phyloP scores from a whole-genome alignment of 2,113 vertebrate genomes.

The Cyprinus carpio region DNA sequence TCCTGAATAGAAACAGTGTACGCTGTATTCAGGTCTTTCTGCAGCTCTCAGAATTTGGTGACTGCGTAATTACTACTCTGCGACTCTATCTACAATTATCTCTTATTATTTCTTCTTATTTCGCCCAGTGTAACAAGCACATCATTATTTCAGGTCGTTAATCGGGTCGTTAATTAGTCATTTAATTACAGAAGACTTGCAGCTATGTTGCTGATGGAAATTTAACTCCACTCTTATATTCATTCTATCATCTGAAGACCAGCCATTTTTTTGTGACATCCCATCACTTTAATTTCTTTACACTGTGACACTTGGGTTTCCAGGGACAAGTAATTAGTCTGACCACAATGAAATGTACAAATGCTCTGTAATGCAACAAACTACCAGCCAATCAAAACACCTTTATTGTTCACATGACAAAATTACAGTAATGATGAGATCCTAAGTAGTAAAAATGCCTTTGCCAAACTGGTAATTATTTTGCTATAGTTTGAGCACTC shows the following conservation, averaged over 20 bases:
- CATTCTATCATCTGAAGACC: slow-evolving; percentile 6
- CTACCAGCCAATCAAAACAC: background rate
- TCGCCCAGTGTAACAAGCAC: background rate
- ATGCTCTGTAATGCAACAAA: background rate
- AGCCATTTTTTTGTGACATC: slow-evolving; percentile 5
- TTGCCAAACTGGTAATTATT: background rate
- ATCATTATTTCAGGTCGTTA: slow-evolving; percentile 26
- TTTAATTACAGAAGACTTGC: slow-evolving; percentile 38
- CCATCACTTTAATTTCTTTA: background rate
- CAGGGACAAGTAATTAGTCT: background rate
- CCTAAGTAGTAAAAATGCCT: background rate
- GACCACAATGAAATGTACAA: slow-evolving; percentile 1
- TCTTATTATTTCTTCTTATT: slow-evolving; percentile 8
- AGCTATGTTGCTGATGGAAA: slow-evolving; percentile 5
- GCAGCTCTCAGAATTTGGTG: background rate
- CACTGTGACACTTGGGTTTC: background rate
- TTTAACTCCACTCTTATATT: background rate
- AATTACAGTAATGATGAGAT: background rate
- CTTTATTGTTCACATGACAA: background rate
- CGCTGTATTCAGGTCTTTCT: background rate
- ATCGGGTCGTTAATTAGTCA: slow-evolving; percentile 32
- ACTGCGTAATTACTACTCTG: background rate
- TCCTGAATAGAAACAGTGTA: background rate
- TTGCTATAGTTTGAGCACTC: background rate
- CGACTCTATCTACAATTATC: background rate